Evolutionary conservation across 2,113 vertebrate species (phyloP).

Genomic region (Gambusia holbrooki): DNA sequence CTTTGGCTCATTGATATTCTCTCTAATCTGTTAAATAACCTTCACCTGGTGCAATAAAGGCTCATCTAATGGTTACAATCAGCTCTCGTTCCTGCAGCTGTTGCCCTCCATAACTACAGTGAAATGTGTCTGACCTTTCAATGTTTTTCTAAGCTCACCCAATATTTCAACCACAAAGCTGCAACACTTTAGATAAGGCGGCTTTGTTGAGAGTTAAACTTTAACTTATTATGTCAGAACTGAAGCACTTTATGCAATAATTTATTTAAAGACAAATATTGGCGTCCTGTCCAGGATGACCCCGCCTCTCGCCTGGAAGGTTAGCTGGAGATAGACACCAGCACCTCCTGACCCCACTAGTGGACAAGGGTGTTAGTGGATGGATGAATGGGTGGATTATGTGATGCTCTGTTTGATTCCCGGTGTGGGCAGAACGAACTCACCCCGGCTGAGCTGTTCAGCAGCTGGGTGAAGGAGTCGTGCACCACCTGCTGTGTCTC

Average conservation of each 20-base stretch:
- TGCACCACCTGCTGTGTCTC: constrained; percentile 88
- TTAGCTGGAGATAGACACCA: no score
- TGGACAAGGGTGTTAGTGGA: no score
- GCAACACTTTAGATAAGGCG: constrained; percentile 1
- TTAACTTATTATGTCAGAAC: neutral
- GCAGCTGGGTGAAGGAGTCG: constrained; percentile 89
- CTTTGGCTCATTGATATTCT: neutral
- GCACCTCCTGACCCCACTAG: no score
- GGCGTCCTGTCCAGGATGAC: no score
- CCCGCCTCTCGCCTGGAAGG: no score
- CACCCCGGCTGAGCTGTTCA: constrained; percentile 89
- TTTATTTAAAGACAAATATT: neutral
- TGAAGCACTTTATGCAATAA: neutral
- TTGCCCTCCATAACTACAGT: neutral
- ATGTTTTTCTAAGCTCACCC: neutral
- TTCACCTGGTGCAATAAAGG: neutral
- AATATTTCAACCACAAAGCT: neutral
- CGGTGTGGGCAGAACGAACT: constrained; percentile 44
- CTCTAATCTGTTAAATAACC: neutral
- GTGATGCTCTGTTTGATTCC: neutral
- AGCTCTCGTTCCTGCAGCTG: neutral
- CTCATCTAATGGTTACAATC: neutral
- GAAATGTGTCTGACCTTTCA: neutral
- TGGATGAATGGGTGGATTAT: neutral
- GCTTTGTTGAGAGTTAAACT: neutral